Base-by-base conservation (phyloP, 2,888 invertebrate species). In the Agrilus biguttatus region DNA sequence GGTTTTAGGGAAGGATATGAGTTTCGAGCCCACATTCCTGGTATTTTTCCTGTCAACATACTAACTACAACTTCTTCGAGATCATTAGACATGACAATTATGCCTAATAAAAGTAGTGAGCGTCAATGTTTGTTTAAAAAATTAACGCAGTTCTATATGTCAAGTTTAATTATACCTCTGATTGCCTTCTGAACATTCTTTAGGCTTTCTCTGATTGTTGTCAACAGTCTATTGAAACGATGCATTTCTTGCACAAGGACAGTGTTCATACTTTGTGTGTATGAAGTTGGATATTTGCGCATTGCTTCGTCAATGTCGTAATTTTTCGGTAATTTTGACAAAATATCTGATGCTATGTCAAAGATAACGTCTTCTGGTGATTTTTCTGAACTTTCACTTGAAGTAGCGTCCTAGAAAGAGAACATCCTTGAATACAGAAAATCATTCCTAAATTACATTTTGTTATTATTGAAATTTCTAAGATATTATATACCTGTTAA, bases 1-100 rank as follows among this genome's bases (percentile, higher is more conserved):
- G 91, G 88, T 62, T 93, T 95, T 21, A 92, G 69, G 5, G 91
- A 91, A 1, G 92, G 93, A 65, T 95, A 95, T 8, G 92, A 92
- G 57, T 80, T 78, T 52, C 75, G 75, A 46, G 80, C 78, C 93
- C 93, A 95, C 63, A 85, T 70, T 32, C 70, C 70, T 0, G 93
- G 93, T 53, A 92, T 83, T 64, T 76, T 82, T 5, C 87, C 86
- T 47, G 81, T 82, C 47, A 90, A 70, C 56, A 93, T 84, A 50
- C 88, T 85, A 39, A 78, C 76, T 45, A 83, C 76, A 13, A 93
- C 86, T 59, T 87, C 84, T 59, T 93, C 93, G 39, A 92, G 76
- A 50, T 83, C 80, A 39, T 81, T 72, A 3, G 86, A 89, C 77
- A 93, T 80, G 0, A 90, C 84, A 51, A 92, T 86, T 38, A 86